A percentile compares a stretch with the other conserved stretches of the same genome.
Conservation (phyloP, 2,113 vertebrate species). For the Pseudolaguvia tuberculata region DNA sequence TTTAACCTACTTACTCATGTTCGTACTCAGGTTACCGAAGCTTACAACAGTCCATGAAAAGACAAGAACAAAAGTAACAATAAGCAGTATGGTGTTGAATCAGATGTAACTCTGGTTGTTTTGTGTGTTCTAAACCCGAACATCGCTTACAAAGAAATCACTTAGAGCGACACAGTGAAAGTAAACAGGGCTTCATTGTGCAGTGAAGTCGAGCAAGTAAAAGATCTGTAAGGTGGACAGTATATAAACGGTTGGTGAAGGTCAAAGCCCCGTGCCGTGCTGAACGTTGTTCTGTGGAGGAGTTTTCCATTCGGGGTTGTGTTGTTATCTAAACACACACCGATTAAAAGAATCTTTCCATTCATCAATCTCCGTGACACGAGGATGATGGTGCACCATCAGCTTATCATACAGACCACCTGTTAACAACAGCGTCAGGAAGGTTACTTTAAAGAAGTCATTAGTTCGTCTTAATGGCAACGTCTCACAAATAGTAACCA, state of each 20-base stretch:
- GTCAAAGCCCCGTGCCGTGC: not conserved
- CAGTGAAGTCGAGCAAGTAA: not conserved
- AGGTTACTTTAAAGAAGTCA: too few species aligned
- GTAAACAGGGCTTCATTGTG: not conserved
- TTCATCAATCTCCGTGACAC: not conserved
- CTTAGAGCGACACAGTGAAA: not conserved
- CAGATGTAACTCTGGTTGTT: not conserved
- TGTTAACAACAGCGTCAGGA: not conserved
- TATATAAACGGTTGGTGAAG: not conserved
- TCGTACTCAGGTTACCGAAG: not conserved
- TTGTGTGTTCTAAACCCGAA: not conserved
- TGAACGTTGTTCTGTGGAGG: not conserved
- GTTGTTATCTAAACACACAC: conserved; percentile 5
- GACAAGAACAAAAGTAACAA: not conserved
- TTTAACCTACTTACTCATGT: not conserved
- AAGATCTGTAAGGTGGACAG: not conserved
- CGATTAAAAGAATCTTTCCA: conserved; percentile 4
- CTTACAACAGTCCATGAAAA: not conserved
- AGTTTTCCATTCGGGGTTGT: not conserved
- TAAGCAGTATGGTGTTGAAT: not conserved
- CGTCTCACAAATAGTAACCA: too few species aligned
- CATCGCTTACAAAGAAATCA: not conserved
- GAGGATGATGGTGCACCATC: not conserved
- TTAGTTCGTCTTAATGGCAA: too few species aligned
- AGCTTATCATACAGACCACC: not conserved